Base-by-base conservation (phyloP, 2,888 invertebrate genomes). In the Petrophora chlorosata region DNA sequence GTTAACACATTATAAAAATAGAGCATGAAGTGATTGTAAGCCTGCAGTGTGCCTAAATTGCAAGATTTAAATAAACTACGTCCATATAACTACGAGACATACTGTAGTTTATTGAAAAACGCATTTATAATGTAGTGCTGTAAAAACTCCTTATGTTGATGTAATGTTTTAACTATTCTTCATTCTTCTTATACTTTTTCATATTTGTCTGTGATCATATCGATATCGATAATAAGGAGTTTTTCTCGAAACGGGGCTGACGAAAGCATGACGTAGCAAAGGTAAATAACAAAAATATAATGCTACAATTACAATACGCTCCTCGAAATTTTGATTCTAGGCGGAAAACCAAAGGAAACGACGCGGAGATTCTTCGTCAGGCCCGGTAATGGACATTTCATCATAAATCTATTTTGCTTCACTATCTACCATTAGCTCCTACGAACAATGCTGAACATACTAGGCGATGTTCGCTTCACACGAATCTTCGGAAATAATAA, bases 301-400 rank as follows among this genome's bases (percentile, higher is more conserved):
- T 43, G 49, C 43, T 63, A 73, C 59, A 55, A 49, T 44, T 61
- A 62, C 57, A 61, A 58, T 63, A 65, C 58, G 68, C 63, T 67
- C 68, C 71, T 67, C 67, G 68, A 68, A 53, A 63, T 75, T 75
- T 67, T 75, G 64, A 73, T 75, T 75, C 73, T 75, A 75, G 74
- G 73, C 74, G 65, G 74, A 75, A 63, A 75, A 70, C 74, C 73
- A 73, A 74, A 74, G 74, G 74, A 65, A 65, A 65, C 74, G 74
- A 69, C 71, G 74, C 68, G 73, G 74, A 57, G 74, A 75, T 65
- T 67, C 74, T 67, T 75, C 74, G 73, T 75, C 74, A 75, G 74
- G 67, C 73, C 74, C 74, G 74, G 74, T 75, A 75, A 74, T 60
- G 58, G 74, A 67, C 56, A 58, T 59, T 57, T 51, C 55, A 56